phyloP scores from a whole-genome alignment of 2,113 vertebrate species.

The Brachyhypopomus gauderio region DNA sequence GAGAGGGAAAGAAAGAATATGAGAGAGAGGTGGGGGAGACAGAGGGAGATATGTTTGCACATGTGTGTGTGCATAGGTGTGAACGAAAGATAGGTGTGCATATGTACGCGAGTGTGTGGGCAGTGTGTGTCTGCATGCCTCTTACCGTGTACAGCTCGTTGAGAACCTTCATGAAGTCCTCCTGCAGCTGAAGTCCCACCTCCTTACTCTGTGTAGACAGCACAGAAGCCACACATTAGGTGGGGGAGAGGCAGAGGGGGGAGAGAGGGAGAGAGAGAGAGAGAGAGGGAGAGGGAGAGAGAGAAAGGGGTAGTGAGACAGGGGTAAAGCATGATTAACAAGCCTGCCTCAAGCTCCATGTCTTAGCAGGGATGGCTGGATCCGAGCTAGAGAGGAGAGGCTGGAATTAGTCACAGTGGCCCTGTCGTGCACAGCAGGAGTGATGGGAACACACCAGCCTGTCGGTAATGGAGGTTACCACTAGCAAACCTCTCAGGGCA shows the following conservation, averaged over 20 bases:
- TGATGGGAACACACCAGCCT: conserved; percentile 16
- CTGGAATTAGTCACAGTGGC: neutral
- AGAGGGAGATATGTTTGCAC: neutral
- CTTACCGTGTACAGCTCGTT: conserved; percentile 97
- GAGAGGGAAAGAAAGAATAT: neutral
- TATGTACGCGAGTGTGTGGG: conserved; percentile 22
- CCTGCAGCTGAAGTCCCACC: conserved; percentile 93
- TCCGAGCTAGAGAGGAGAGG: neutral
- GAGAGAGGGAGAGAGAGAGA: conserved; percentile 12
- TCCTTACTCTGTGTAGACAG: conserved; percentile 90
- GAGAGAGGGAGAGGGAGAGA: conserved; percentile 15
- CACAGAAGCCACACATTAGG: conserved; percentile 39
- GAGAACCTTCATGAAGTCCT: conserved; percentile 96
- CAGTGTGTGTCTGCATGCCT: conserved; percentile 42
- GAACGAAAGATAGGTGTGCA: neutral
- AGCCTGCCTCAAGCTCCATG: conserved; percentile 2
- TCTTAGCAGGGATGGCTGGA: neutral
- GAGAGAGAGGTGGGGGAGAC: too few relatives aligned
- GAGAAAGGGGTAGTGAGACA: neutral
- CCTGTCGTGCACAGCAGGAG: conserved; percentile 16
- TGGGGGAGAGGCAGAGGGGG: neutral
- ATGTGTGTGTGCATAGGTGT: neutral
- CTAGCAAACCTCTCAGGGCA: conserved; percentile 10
- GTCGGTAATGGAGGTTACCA: conserved; percentile 37
- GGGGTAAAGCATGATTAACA: conserved; percentile 15